phyloP scores from a whole-genome alignment of 2,113 vertebrate species.

The Apodemus speciosus region DNA sequence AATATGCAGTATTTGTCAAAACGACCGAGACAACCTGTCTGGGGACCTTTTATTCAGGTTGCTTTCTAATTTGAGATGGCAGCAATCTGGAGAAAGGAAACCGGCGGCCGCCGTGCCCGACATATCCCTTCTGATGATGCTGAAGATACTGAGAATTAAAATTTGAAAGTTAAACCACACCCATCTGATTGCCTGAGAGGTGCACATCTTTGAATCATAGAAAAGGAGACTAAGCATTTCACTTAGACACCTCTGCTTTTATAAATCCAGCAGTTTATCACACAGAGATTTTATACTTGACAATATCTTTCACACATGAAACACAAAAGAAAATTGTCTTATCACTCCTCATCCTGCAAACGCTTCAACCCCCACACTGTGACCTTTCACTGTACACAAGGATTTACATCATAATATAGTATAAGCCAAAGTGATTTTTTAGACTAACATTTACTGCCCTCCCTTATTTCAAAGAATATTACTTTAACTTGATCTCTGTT shows the following conservation, averaged over 20 bases:
- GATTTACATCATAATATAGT: background rate
- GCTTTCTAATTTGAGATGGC: conserved; percentile 61
- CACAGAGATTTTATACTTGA: background rate
- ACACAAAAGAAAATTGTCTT: conserved; percentile 6
- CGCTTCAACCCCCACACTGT: background rate
- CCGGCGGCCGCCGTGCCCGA: background rate
- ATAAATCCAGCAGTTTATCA: background rate
- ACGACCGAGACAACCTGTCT: conserved; percentile 52
- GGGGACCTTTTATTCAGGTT: conserved; percentile 28
- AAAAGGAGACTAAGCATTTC: background rate
- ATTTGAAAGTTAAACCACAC: background rate
- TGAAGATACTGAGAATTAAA: conserved; percentile 13
- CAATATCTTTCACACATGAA: background rate
- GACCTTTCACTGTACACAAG: background rate
- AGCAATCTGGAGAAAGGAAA: conserved; percentile 21
- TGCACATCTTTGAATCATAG: background rate
- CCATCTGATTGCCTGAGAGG: conserved; percentile 18
- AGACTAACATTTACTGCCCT: conserved; percentile 1
- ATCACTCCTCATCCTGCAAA: background rate
- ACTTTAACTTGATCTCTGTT: background rate
- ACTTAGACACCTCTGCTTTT: background rate
- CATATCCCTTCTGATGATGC: background rate
- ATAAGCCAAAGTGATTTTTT: background rate
- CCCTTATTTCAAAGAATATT: conserved; percentile 29
- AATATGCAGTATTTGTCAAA: conserved; percentile 58